Conservation (phyloP, 1,140 invertebrate species). For the Brachionus rotundiformis region DNA sequence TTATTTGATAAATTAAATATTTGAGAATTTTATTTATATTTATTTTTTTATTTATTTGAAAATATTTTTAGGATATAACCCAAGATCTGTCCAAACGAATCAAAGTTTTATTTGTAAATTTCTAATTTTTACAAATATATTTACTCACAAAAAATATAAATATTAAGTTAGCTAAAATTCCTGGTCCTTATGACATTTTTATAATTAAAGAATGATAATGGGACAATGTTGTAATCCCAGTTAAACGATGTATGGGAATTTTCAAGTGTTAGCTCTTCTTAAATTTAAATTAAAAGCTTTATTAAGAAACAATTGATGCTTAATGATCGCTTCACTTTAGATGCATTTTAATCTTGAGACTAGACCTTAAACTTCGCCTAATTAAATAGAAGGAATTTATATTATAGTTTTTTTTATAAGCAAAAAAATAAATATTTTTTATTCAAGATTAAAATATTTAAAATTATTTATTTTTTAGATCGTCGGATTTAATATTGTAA, state of each 20-base stretch:
- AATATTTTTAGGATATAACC: too few relatives aligned
- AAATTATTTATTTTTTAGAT: too few relatives aligned
- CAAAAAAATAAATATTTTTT: not conserved
- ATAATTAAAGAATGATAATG: not conserved
- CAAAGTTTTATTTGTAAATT: too few relatives aligned
- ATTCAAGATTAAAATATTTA: too few relatives aligned
- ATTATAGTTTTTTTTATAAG: not conserved
- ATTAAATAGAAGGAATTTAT: not conserved
- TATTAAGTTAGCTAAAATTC: not conserved
- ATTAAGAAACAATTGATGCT: not conserved
- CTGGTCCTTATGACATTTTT: not conserved
- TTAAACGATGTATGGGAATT: not conserved
- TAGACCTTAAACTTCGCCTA: not conserved
- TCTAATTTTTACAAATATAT: too few relatives aligned
- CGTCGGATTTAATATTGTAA: too few relatives aligned
- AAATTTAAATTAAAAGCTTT: not conserved
- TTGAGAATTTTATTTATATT: too few relatives aligned
- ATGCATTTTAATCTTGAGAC: not conserved
- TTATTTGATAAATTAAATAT: too few relatives aligned
- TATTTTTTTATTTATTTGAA: too few relatives aligned
- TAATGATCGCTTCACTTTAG: not conserved
- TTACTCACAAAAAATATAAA: too few relatives aligned
- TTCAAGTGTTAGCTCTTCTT: not conserved
- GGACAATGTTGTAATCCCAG: not conserved
- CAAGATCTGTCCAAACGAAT: too few relatives aligned